These are phyloP conservation scores for Labeo catla DNA, from an alignment of 2,113 vertebrate species.

Conservation along the genomic window DNA sequence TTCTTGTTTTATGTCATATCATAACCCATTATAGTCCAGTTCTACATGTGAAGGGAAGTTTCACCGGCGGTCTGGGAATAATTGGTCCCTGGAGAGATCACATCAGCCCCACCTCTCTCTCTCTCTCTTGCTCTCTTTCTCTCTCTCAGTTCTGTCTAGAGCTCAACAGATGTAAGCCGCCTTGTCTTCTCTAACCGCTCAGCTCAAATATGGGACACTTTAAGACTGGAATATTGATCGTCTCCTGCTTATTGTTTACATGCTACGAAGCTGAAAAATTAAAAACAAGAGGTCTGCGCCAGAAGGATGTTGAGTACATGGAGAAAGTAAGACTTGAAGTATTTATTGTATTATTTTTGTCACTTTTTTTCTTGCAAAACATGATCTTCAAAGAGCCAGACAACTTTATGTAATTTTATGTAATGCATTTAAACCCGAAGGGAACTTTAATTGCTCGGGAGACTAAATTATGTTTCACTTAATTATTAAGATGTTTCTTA, in stretches of 20 bases:
- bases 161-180: neutral
- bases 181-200: neutral
- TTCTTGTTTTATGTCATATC: constrained; percentile 27
- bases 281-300: constrained; percentile 58
- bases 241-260: constrained; percentile 56
- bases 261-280: constrained; percentile 55
- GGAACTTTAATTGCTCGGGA: neutral
- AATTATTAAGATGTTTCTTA: neutral
- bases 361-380: neutral
- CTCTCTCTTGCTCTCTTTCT: neutral
- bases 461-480: neutral
- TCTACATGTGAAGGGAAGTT: constrained; percentile 3
- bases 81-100: constrained; percentile 22
- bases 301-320: constrained; percentile 64
- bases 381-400: neutral
- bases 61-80: neutral
- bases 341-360: neutral
- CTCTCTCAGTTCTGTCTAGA: neutral
- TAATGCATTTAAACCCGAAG: neutral
- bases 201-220: constrained; percentile 57
- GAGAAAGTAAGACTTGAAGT: constrained; percentile 62
- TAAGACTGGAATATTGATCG: constrained; percentile 48
- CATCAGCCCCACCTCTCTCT: neutral
- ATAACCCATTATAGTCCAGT: neutral
- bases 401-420: neutral